These are phyloP conservation scores for Monoplex corrugatus DNA, from an alignment of 2,888 invertebrate species.

Conservation along the genomic window DNA sequence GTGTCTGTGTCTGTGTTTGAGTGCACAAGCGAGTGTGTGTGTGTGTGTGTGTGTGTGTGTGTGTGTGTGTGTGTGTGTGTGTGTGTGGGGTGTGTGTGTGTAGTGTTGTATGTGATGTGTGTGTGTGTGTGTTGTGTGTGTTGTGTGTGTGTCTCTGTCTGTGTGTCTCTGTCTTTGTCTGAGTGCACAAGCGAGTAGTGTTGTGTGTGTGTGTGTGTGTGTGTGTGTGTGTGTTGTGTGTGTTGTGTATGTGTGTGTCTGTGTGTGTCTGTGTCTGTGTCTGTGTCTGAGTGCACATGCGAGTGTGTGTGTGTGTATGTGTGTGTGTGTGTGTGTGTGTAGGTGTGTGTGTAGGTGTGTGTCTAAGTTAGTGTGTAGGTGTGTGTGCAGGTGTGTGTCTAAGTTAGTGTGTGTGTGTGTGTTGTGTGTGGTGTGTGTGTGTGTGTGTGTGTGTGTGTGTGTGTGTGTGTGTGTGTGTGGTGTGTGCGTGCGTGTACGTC, in stretches of 20 bases:
- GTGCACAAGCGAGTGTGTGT: not conserved
- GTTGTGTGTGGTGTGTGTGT: too few species aligned
- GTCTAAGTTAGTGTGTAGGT: too few species aligned
- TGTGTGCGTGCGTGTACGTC: too few species aligned
- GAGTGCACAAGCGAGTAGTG: too few species aligned
- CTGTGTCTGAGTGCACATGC: not conserved
- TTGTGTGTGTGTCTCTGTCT: not conserved
- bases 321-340: not conserved
- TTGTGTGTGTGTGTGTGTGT: not conserved
- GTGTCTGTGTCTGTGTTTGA: not conserved
- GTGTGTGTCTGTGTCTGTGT: not conserved
- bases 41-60: not conserved
- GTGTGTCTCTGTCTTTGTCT: not conserved
- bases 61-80: not conserved
- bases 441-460: too few species aligned
- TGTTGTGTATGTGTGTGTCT: not conserved
- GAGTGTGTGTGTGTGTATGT: not conserved
- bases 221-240: too few species aligned
- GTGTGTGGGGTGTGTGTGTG: too few species aligned
- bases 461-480: too few species aligned
- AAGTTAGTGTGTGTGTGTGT: too few species aligned
- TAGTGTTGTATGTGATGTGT: not conserved
- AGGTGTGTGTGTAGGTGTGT: not conserved
- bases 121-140: not conserved
- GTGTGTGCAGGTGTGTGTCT: too few species aligned